phyloP scores from a whole-genome alignment of 2,888 invertebrate genomes.

The Drosophila paracracens region DNA sequence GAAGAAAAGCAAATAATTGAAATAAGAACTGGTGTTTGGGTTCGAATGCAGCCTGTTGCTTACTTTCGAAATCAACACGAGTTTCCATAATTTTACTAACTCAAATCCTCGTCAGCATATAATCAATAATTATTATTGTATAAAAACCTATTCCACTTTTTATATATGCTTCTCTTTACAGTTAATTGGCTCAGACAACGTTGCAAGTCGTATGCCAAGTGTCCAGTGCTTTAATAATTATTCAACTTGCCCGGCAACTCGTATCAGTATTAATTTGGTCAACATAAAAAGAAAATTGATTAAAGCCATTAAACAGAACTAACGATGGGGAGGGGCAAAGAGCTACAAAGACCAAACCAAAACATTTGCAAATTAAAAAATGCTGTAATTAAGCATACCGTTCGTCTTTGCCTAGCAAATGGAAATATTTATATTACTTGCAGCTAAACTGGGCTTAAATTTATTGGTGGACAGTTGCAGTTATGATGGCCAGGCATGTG shows the following conservation, averaged over 20 bases:
- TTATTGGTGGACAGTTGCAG: conserved; percentile 8
- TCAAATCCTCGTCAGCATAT: conserved; percentile 1
- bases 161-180: conserved; percentile 27
- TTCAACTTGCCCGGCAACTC: conserved; percentile 27
- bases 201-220: conserved; percentile 27
- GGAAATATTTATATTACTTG: neutral
- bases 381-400: conserved; percentile 61
- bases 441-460: conserved; percentile 9
- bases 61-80: conserved; percentile 4
- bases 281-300: conserved; percentile 73
- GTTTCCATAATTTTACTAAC: neutral
- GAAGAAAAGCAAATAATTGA: conserved; percentile 8
- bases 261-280: conserved; percentile 67
- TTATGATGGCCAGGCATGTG: conserved; percentile 12
- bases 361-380: conserved; percentile 61
- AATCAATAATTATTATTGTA: conserved; percentile 38
- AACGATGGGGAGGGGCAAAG: conserved; percentile 2
- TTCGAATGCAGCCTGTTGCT: conserved; percentile 12
- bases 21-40: neutral
- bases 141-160: neutral
- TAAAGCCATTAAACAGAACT: conserved; percentile 58
- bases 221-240: conserved; percentile 10
- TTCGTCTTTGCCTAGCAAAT: conserved; percentile 36
- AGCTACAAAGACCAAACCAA: conserved; percentile 6
- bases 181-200: conserved; percentile 59